These are phyloP conservation scores for Caradrina kadenii DNA, from an alignment of 2,888 invertebrate species.

Conservation along the genomic window DNA sequence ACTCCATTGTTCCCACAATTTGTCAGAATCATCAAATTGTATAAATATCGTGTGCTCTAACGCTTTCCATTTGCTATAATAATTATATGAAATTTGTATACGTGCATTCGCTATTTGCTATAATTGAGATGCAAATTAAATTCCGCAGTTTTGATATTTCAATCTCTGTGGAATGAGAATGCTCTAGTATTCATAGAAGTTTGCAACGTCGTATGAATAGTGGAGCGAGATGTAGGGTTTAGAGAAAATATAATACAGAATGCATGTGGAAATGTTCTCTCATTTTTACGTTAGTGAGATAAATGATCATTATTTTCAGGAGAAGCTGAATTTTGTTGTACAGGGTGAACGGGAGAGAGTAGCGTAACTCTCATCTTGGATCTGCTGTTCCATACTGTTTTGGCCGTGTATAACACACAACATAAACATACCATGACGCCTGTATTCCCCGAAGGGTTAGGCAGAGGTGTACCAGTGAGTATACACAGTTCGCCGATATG, in stretches of 20 bases:
- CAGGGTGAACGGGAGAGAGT: no score
- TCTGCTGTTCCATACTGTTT: no score
- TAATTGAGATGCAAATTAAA: slow-evolving; percentile 37
- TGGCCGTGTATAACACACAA: no score
- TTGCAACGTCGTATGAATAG: slow-evolving; percentile 35
- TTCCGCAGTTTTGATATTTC: slow-evolving; percentile 28
- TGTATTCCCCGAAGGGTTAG: no score
- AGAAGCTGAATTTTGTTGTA: background rate
- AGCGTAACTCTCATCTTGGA: no score
- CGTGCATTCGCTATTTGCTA: slow-evolving; percentile 1
- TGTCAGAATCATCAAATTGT: slow-evolving; percentile 16
- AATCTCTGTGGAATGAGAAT: slow-evolving; percentile 22
- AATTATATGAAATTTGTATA: slow-evolving; percentile 15
- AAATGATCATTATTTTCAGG: background rate
- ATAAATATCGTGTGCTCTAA: slow-evolving; percentile 22
- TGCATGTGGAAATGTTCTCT: slow-evolving; percentile 8
- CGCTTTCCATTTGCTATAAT: slow-evolving; percentile 11
- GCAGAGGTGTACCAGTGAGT: no score
- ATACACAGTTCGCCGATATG: no score
- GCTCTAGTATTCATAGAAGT: slow-evolving; percentile 37
- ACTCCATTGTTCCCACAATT: slow-evolving; percentile 30
- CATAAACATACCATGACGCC: no score
- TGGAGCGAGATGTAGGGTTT: slow-evolving; percentile 7
- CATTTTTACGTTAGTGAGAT: background rate
- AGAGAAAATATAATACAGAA: slow-evolving; percentile 5